Evolutionary conservation across 1,140 invertebrate species (phyloP), one percentile per base, ranked within the genome.

Genomic region (Cotesia typhae): DNA sequence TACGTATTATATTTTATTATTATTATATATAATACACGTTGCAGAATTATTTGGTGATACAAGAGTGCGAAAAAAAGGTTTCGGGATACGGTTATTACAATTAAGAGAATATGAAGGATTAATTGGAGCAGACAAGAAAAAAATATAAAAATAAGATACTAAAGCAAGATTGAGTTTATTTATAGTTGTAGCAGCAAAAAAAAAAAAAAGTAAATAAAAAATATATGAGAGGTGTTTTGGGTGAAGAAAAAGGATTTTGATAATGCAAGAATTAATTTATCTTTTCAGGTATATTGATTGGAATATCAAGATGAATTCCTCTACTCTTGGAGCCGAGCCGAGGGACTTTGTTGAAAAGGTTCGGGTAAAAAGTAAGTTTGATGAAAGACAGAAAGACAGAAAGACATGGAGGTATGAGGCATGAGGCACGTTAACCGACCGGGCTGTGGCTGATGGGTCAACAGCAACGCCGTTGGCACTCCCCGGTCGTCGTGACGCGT

Each of bases 381-480:
- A 28, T 28, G 28, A 28, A 28, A 28, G 28, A 28, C 28, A 28
- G 28, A 66, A 47, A 66, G 55, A 57, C 17, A 57, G 12, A 9
- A 64, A 37, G 35, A 64, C 5, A n/a, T 41, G 61, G 12, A 64
- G 37, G 59, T 17, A 17, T 35, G 59, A 61, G 5, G 41, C 57
- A 47, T 71, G 59, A 53, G 51, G 63, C 63, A 71, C 7, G 69
- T 51, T 41, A 66, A 55, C 51, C 61, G 66, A 52, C 63, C 59
- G 76, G 76, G 73, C 80, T 81, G 79, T 78, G 80, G 83, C 82
- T 84, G 66, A 67, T 67, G 82, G 84, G 84, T 86, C 84, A 86
- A 86, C 84, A 85, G 82, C 79, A 85, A 85, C 81, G 81, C 84
- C 79, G 84, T 86, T 85, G 83, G 82, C 83, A 83, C 84, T 85